Conservation (phyloP, 2,888 invertebrate species). For the Scaeva pyrastri region DNA sequence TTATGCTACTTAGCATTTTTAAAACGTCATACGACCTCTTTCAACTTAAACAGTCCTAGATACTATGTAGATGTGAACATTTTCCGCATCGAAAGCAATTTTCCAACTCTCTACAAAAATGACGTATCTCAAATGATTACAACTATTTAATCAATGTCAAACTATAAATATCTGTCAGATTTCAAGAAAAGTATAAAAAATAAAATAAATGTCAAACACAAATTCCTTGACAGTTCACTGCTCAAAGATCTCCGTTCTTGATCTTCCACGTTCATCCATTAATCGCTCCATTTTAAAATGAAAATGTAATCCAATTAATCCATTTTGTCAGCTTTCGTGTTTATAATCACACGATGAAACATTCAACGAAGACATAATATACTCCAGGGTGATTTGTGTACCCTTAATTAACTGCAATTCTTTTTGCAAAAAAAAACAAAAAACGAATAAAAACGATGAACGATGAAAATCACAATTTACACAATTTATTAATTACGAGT, state of each 20-base stretch:
- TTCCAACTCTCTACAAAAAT: no score
- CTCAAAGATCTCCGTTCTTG: background rate
- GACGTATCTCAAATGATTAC: no score
- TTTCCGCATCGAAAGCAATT: no score
- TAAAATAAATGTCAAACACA: background rate
- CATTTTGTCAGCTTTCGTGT: constrained; percentile 20
- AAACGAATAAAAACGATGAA: constrained; percentile 24
- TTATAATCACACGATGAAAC: constrained; percentile 36
- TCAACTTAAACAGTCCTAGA: no score
- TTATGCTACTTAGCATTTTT: no score
- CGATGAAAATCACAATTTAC: constrained; percentile 7
- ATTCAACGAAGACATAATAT: constrained; percentile 45
- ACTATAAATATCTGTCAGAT: no score
- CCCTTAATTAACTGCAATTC: constrained; percentile 42
- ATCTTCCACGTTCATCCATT: background rate
- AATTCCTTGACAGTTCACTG: background rate
- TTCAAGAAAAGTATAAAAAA: no score
- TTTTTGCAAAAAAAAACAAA: constrained; percentile 15
- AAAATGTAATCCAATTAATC: constrained; percentile 11
- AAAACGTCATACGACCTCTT: no score
- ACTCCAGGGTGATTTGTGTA: constrained; percentile 29
- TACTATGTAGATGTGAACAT: no score
- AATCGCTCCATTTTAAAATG: background rate
- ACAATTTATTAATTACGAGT: constrained; percentile 54
- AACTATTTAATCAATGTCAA: no score